Conservation (phyloP, 2,113 vertebrate genomes). For the Calidris pugnax region DNA sequence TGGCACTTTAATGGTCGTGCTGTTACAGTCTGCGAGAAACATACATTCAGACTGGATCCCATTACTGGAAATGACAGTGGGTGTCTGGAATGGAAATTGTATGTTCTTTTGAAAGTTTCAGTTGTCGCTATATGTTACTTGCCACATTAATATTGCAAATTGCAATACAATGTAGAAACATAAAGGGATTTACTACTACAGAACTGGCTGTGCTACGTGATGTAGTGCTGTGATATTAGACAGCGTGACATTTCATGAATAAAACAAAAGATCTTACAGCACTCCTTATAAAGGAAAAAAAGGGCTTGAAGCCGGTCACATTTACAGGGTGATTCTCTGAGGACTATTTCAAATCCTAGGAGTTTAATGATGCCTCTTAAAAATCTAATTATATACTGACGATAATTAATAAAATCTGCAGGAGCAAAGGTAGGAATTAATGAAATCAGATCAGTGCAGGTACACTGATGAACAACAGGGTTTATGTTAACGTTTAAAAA, state of each 20-base stretch:
- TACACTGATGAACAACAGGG: not conserved
- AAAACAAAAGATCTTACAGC: constrained; percentile 41
- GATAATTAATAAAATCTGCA: constrained; percentile 12
- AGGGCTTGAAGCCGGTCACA: not conserved
- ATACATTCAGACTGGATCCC: not conserved
- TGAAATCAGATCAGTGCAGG: not conserved
- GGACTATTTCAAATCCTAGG: not conserved
- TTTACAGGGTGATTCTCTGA: not conserved
- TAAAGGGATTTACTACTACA: constrained; percentile 49
- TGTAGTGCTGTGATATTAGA: constrained; percentile 33
- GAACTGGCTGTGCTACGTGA: constrained; percentile 40
- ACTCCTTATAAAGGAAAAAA: not conserved
- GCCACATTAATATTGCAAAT: constrained; percentile 36
- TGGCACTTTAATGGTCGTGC: not conserved
- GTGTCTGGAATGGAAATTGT: constrained; percentile 51
- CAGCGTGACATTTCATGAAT: constrained; percentile 23
- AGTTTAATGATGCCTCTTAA: constrained; percentile 21
- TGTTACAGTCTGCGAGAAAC: constrained; percentile 7
- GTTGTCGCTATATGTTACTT: constrained; percentile 28
- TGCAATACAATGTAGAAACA: constrained; percentile 24
- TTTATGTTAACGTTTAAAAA: constrained; percentile 8
- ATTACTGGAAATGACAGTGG: constrained; percentile 46
- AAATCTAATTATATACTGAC: not conserved
- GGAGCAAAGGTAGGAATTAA: not conserved
- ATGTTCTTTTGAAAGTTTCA: constrained; percentile 42